A percentile compares a stretch with the other conserved stretches of the same genome.
These are phyloP conservation scores for Tethea ocularis DNA, from an alignment of 2,888 invertebrate species.

Conservation along the genomic window DNA sequence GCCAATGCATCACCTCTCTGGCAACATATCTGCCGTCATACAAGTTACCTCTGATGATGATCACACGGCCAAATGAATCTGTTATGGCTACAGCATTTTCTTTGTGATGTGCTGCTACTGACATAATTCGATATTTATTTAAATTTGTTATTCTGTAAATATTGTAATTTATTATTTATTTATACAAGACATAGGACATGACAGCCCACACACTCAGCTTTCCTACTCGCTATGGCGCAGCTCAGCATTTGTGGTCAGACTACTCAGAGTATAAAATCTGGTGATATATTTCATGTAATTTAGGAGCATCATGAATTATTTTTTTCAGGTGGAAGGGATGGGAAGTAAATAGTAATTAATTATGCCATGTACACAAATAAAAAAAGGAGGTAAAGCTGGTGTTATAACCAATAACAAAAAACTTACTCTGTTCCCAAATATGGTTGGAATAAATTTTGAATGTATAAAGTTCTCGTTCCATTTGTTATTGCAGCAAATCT, in stretches of 20 bases:
- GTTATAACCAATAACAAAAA: conserved; percentile 9
- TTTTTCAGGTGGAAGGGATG: too few relatives aligned
- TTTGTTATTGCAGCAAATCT: conserved; percentile 71
- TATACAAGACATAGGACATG: too few relatives aligned
- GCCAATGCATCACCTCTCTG: conserved; percentile 75
- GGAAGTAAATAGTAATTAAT: too few relatives aligned
- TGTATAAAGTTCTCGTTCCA: conserved; percentile 60
- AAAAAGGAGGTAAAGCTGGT: too few relatives aligned
- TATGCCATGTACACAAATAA: too few relatives aligned
- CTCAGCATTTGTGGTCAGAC: too few relatives aligned
- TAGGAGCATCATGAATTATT: too few relatives aligned
- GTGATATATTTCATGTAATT: too few relatives aligned
- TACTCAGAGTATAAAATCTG: too few relatives aligned
- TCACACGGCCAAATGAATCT: conserved; percentile 69
- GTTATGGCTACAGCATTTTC: conserved; percentile 63
- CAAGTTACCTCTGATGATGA: conserved; percentile 63
- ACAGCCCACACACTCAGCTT: too few relatives aligned
- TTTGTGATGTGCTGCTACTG: conserved; percentile 65
- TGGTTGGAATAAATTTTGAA: conserved; percentile 67
- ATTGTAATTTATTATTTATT: background rate
- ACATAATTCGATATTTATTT: conserved; percentile 58
- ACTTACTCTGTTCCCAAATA: conserved; percentile 58
- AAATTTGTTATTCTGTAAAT: conserved; percentile 58
- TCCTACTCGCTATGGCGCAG: too few relatives aligned
- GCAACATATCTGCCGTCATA: conserved; percentile 53